Conservation (phyloP, 2,888 invertebrate species). For the Chrysolina oricalcia region DNA sequence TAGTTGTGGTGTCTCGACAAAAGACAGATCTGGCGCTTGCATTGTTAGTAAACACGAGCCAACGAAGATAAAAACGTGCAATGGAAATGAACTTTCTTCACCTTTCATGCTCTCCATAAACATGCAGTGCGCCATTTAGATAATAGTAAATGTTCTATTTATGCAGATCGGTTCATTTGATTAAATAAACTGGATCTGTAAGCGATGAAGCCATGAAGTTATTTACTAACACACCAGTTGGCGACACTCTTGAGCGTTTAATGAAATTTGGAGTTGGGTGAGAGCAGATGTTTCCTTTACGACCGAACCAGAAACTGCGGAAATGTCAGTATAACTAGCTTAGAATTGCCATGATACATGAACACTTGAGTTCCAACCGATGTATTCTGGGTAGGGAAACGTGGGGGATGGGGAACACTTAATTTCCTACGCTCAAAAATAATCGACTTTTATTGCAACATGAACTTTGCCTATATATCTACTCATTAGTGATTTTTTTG, state of each 20-base stretch:
- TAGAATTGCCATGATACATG: neutral
- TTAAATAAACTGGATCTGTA: neutral
- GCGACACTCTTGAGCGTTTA: neutral
- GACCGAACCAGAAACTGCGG: neutral
- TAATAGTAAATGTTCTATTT: constrained; percentile 9
- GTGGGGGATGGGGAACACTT: too few species aligned
- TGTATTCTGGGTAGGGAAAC: too few species aligned
- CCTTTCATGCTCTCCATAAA: neutral
- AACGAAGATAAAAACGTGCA: constrained; percentile 6
- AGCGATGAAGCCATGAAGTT: neutral
- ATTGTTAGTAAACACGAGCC: constrained; percentile 5
- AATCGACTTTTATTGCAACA: too few species aligned
- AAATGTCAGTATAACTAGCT: neutral
- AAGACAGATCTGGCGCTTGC: constrained; percentile 11
- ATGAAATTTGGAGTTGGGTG: neutral
- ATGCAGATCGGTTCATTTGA: neutral
- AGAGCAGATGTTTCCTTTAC: neutral
- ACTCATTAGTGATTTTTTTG: too few species aligned
- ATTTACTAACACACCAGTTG: constrained; percentile 3
- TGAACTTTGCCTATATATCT: too few species aligned
- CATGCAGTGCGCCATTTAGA: neutral
- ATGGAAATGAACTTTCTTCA: constrained; percentile 4
- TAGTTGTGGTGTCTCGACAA: constrained; percentile 1
- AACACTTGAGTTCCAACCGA: neutral
- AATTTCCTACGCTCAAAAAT: too few species aligned